Percentiles rank a stretch among this genome's conserved stretches.
Conservation (phyloP, 2,888 invertebrate genomes). For the Myopa tessellatipennis region DNA sequence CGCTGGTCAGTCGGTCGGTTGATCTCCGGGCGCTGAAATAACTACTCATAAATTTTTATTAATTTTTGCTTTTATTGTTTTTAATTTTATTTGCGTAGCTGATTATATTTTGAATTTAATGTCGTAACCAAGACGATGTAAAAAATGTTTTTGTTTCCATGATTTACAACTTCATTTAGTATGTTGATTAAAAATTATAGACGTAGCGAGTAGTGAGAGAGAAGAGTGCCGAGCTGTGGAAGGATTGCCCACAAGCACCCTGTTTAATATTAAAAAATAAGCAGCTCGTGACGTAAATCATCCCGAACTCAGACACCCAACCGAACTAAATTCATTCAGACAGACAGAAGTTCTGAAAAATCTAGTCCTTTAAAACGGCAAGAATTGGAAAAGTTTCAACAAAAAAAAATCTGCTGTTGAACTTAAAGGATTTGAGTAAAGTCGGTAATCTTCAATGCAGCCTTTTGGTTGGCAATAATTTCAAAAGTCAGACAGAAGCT, state of each 20-base stretch:
- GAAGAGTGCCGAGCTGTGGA: no score
- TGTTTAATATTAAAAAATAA: not conserved
- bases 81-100: slow-evolving; percentile 7
- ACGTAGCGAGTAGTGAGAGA: not conserved
- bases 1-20: not conserved
- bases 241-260: not conserved
- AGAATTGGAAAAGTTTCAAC: not conserved
- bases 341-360: not conserved
- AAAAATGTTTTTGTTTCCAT: not conserved
- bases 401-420: not conserved
- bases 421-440: not conserved
- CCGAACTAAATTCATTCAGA: not conserved
- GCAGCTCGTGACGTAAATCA: no score
- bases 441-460: not conserved
- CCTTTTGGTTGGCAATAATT: slow-evolving; percentile 28
- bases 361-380: not conserved
- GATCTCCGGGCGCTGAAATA: not conserved
- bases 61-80: slow-evolving; percentile 18
- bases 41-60: slow-evolving; percentile 6
- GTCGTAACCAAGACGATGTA: not conserved
- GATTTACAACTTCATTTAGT: not conserved
- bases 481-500: slow-evolving; percentile 21
- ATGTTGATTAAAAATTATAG: not conserved
- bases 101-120: slow-evolving; percentile 25
- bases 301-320: no score